phyloP scores from a whole-genome alignment of 2,888 invertebrate genomes.

The Euzetes globulus region DNA sequence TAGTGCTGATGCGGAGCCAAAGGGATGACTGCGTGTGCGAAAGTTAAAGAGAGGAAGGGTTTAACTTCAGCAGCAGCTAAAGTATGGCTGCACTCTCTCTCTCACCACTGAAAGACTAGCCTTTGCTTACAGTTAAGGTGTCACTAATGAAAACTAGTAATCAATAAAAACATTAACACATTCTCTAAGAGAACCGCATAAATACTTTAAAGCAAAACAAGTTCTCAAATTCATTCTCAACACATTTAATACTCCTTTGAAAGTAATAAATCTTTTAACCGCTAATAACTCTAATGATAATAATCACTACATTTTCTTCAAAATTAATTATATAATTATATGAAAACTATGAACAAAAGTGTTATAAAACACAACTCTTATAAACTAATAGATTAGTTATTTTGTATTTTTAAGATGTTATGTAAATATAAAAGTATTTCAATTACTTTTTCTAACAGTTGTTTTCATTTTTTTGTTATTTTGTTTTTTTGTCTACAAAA shows the following conservation, averaged over 20 bases:
- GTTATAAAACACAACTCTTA: not conserved
- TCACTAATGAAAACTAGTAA: not conserved
- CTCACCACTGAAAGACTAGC: not conserved
- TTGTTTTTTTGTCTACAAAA: not conserved
- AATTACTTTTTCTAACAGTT: not conserved
- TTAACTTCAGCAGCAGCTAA: not conserved
- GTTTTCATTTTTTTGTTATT: not conserved
- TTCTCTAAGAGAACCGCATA: not conserved
- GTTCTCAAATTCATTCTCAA: not conserved
- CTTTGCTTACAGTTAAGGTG: constrained; percentile 1
- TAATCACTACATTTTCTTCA: not conserved
- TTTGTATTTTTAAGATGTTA: not conserved
- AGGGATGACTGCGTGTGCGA: constrained; percentile 22
- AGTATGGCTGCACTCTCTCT: not conserved
- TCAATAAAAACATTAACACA: not conserved
- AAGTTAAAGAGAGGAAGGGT: constrained; percentile 1
- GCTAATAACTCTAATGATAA: not conserved
- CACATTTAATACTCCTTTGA: not conserved
- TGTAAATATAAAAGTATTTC: not conserved
- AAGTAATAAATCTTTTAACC: constrained; percentile 2
- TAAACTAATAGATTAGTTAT: not conserved
- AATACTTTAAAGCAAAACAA: not conserved
- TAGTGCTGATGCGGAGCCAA: constrained; percentile 21
- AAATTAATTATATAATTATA: not conserved
- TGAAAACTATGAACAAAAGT: not conserved